Evolutionary conservation across 92 coral and sea anemone species (phyloP).

Genomic region (Nematostella vectensis): DNA sequence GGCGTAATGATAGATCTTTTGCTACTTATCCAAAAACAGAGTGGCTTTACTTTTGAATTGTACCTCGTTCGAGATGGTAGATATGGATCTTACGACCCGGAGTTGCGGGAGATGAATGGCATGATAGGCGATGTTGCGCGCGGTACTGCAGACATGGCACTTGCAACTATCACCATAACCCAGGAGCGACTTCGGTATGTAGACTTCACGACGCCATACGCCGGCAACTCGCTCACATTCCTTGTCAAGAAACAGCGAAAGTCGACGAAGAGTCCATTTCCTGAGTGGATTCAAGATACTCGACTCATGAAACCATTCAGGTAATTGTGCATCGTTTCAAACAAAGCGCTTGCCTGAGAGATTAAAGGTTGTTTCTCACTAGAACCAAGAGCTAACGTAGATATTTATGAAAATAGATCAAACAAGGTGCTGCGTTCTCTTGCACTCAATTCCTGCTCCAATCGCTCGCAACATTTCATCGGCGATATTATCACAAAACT

Average conservation of each 20-base stretch:
- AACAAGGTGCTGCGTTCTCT: too few species aligned
- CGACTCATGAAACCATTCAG: conserved; percentile 78
- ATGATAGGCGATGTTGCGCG: conserved; percentile 86
- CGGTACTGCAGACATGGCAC: conserved; percentile 83
- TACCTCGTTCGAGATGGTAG: conserved; percentile 79
- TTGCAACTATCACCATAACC: conserved; percentile 71
- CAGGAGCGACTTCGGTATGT: conserved; percentile 63
- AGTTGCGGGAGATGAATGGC: conserved; percentile 63
- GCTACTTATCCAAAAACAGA: conserved; percentile 33
- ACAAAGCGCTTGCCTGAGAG: too few species aligned
- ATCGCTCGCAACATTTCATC: too few species aligned
- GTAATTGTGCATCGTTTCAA: too few species aligned
- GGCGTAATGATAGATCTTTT: conserved; percentile 69
- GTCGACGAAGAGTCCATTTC: conserved; percentile 35
- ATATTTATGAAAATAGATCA: too few species aligned
- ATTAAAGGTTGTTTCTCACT: too few species aligned
- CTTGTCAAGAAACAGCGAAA: conserved; percentile 34
- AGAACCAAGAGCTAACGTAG: too few species aligned
- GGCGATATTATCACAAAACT: too few species aligned
- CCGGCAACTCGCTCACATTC: conserved; percentile 65
- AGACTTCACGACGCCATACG: conserved; percentile 69
- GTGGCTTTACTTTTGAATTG: conserved; percentile 57
- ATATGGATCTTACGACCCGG: conserved; percentile 64
- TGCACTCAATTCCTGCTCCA: too few species aligned
- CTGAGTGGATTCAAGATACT: conserved; percentile 53